Conservation (phyloP, 2,888 invertebrate genomes). For the Orgyia antiqua region DNA sequence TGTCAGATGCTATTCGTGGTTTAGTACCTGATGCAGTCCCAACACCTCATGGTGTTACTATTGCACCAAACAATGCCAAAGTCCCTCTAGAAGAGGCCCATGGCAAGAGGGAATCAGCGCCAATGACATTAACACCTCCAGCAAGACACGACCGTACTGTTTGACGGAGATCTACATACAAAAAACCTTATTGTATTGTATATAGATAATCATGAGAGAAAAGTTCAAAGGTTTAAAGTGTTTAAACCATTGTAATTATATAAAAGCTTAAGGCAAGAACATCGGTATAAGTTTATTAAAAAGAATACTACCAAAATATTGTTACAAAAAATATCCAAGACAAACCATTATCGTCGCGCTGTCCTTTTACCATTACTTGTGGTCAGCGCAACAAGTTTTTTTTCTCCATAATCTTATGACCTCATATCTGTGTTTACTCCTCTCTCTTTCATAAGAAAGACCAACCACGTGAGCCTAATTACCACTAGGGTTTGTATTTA, state of each 20-base stretch:
- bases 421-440: no score
- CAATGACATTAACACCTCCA: conserved; percentile 57
- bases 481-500: no score
- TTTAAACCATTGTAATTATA: no score
- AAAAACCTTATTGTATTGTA: conserved; percentile 6
- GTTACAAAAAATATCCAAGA: no score
- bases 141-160: conserved; percentile 54
- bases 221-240: conserved; percentile 3
- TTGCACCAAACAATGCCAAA: conserved; percentile 10
- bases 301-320: not conserved
- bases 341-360: no score
- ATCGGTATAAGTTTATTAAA: not conserved
- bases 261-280: no score
- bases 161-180: conserved; percentile 18
- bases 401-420: no score
- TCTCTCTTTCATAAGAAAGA: no score
- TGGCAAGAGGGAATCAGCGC: conserved; percentile 52
- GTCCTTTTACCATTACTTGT: no score
- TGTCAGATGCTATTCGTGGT: conserved; percentile 80
- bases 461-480: no score
- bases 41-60: conserved; percentile 4
- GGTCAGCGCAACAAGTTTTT: no score
- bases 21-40: conserved; percentile 84
- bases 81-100: conserved; percentile 9
- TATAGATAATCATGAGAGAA: no score